Base-by-base conservation (phyloP, 2,888 invertebrate genomes). In the Meteorus colon region DNA sequence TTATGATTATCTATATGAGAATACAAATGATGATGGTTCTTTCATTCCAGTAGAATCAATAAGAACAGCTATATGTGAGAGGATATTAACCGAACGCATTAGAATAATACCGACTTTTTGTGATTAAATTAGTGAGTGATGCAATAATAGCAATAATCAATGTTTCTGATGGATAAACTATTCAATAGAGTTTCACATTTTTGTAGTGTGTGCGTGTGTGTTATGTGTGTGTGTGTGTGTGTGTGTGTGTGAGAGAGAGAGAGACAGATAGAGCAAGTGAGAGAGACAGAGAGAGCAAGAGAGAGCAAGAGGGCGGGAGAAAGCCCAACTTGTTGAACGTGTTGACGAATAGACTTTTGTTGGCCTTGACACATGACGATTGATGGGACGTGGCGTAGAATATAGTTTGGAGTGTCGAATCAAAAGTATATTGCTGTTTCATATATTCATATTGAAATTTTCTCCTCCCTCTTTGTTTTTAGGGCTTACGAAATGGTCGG, bases 301-400 rank as follows among this genome's bases (percentile, higher is more conserved):
- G 51, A 51, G 45, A 16, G 48, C 16, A 4, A 5, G 16, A 48
- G 55, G 2, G 55, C 19, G 19, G n/a, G 55, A 55, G 55, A 19
- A 19, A 55, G 55, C n/a, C 55, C n/a, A 80, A 81, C 81, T 81
- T 81, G 81, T 81, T 81, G 81, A 80, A 80, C 76, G 77, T 66
- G 67, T 37, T 60, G 69, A 69, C 69, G 69, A 69, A 69, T 69
- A 69, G 69, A 69, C 69, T 69, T 69, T 69, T 34, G 34, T 34
- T 55, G 55, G 69, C 48, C 69, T 69, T 69, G 69, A 34, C 69
- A 69, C 31, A 69, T 69, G 69, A 69, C 69, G 69, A 69, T 69
- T 69, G 69, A 69, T 69, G 69, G 55, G 55, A 55, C n/a, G n/a
- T 8, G n/a, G 19, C 19, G 55, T n/a, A 10, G 19, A 24, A 19